A percentile compares a stretch with the other conserved stretches of the same genome.
phyloP scores from a whole-genome alignment of 2,888 invertebrate genomes.

The Mythimna ferrago region DNA sequence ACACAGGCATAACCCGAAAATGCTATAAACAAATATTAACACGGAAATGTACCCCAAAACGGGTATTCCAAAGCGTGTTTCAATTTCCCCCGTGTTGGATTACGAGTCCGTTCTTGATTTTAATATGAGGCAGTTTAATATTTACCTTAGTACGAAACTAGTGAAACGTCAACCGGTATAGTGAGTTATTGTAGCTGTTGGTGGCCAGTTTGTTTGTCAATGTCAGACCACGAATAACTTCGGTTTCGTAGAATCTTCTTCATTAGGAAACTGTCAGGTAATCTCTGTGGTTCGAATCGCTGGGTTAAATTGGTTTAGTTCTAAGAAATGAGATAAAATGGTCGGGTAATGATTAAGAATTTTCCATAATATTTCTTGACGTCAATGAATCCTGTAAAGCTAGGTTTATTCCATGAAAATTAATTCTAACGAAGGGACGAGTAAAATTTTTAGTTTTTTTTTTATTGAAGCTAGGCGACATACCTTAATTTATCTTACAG shows the following conservation, averaged over 20 bases:
- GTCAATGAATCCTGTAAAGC: background rate
- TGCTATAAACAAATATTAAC: conserved; percentile 12
- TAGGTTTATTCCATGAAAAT: background rate
- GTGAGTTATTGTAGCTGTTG: conserved; percentile 34
- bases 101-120: conserved; percentile 37
- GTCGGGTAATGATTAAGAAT: background rate
- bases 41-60: conserved; percentile 27
- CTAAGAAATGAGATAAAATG: background rate
- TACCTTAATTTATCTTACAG: too few species aligned
- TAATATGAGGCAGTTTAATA: conserved; percentile 48
- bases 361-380: too few species aligned
- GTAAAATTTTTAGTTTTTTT: too few species aligned
- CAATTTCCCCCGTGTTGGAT: conserved; percentile 37
- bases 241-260: conserved; percentile 18
- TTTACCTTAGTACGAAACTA: conserved; percentile 35
- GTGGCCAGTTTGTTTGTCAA: conserved; percentile 16
- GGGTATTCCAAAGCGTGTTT: conserved; percentile 27
- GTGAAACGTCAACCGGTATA: conserved; percentile 23
- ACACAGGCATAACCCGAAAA: conserved; percentile 1
- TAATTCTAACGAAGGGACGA: background rate
- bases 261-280: conserved; percentile 13
- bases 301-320: conserved; percentile 18
- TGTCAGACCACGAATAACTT: conserved; percentile 10
- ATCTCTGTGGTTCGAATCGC: background rate
- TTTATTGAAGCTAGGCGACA: too few species aligned